Evolutionary conservation across 2,797 vertebrate species (phyloP).

Genomic region (Toxotes lorentzi): DNA sequence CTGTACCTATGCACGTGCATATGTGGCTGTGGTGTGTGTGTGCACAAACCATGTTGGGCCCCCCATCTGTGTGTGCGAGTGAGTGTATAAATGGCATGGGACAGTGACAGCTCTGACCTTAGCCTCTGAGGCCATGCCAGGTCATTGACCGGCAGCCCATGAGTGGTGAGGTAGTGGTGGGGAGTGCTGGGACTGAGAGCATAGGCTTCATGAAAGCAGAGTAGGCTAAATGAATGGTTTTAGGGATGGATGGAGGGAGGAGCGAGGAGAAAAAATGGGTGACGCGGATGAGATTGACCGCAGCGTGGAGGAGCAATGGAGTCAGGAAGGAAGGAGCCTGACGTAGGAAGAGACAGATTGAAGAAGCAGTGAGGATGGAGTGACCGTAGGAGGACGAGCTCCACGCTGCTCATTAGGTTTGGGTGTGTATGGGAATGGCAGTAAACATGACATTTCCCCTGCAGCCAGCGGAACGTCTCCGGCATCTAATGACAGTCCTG

Average conservation of each 20-base stretch:
- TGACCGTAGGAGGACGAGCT: conserved; percentile 46
- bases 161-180: conserved; percentile 40
- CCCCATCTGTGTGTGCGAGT: conserved; percentile 24
- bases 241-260: conserved; percentile 38
- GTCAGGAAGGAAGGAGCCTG: conserved; percentile 30
- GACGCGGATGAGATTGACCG: conserved; percentile 36
- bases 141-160: conserved; percentile 53
- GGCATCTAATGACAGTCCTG: conserved; percentile 85
- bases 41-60: conserved; percentile 20
- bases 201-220: conserved; percentile 46
- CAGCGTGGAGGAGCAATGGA: conserved; percentile 25
- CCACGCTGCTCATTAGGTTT: conserved; percentile 77
- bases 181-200: conserved; percentile 23
- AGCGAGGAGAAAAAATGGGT: conserved; percentile 25
- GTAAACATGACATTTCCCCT: conserved; percentile 84
- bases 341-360: conserved; percentile 33
- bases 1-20: neutral
- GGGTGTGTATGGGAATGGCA: conserved; percentile 86
- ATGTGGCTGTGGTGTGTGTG: conserved; percentile 9
- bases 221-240: conserved; percentile 45
- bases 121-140: conserved; percentile 64
- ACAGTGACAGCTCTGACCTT: conserved; percentile 64
- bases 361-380: conserved; percentile 36
- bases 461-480: conserved; percentile 71
- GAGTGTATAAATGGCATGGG: conserved; percentile 50